Conservation (phyloP, 2,888 invertebrate genomes). For the Poecilus cupreus region DNA sequence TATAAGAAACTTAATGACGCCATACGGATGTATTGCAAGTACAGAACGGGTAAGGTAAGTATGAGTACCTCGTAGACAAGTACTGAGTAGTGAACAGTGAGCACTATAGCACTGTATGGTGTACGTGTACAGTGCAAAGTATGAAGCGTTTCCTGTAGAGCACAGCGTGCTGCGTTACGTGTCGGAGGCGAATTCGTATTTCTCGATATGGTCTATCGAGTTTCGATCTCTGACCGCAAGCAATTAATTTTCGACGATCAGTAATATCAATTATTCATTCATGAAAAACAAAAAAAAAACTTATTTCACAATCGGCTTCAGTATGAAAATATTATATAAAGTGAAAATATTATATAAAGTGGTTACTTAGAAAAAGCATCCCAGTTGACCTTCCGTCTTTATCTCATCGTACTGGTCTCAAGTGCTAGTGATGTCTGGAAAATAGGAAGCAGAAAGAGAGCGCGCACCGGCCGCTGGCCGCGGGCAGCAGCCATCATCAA, state of each 20-base stretch:
- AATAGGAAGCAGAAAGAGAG: conserved; percentile 39
- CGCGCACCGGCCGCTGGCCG: background rate
- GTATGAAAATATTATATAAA: conserved; percentile 34
- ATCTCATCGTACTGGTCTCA: background rate
- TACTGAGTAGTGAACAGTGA: too few species aligned
- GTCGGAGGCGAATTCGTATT: conserved; percentile 14
- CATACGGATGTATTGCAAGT: too few species aligned
- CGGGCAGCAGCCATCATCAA: conserved; percentile 41
- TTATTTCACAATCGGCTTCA: conserved; percentile 4
- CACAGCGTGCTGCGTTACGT: conserved; percentile 5
- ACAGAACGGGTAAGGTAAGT: too few species aligned
- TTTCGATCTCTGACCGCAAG: conserved; percentile 46
- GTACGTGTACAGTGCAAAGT: too few species aligned
- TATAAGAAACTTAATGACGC: background rate
- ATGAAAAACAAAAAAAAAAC: conserved; percentile 31
- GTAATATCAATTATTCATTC: conserved; percentile 50
- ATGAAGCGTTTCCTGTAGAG: too few species aligned
- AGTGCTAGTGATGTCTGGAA: background rate
- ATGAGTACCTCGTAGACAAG: too few species aligned
- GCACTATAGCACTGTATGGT: too few species aligned
- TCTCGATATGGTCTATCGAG: conserved; percentile 32
- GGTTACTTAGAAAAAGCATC: conserved; percentile 25
- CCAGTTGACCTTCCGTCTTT: background rate
- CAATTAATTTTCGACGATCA: conserved; percentile 46
- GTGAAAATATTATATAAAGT: background rate